Percentiles rank a stretch among this genome's conserved stretches.
These are phyloP conservation scores for Petrocephalus zakoni DNA, from an alignment of 2,113 vertebrate species.

Conservation along the genomic window DNA sequence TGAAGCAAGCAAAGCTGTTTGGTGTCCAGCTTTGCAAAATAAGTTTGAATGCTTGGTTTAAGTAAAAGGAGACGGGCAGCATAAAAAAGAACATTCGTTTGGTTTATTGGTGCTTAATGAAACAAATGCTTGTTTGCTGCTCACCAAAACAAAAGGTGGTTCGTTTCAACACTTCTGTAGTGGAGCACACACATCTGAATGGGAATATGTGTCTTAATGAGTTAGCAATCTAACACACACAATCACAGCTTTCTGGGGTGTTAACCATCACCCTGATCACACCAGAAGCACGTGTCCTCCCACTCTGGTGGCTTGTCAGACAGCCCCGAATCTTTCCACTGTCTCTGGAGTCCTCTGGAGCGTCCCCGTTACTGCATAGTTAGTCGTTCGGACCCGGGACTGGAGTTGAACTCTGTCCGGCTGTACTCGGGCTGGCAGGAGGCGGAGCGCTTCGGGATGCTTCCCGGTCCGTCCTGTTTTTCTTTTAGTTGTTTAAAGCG, in stretches of 20 bases:
- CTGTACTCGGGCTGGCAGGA: neutral
- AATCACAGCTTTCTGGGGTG: neutral
- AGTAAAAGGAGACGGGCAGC: neutral
- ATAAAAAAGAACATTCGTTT: neutral
- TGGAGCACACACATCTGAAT: neutral
- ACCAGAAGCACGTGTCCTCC: neutral
- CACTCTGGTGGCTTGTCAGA: neutral
- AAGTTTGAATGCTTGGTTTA: neutral
- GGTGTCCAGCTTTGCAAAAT: neutral
- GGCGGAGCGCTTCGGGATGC: conserved; percentile 32
- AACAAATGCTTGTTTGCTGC: neutral
- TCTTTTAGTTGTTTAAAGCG: conserved; percentile 59
- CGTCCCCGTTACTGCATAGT: neutral
- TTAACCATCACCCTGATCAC: neutral
- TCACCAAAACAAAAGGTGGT: neutral
- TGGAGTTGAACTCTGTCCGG: neutral
- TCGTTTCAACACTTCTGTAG: neutral
- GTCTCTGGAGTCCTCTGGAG: neutral
- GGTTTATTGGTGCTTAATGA: conserved; percentile 3
- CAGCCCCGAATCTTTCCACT: neutral
- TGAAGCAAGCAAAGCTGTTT: neutral
- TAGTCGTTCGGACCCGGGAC: neutral
- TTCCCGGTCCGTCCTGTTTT: conserved; percentile 46
- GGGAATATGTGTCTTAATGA: neutral
- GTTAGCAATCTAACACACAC: neutral